Base-by-base conservation (phyloP, 1,140 invertebrate species). In the Paracyclopina nana region DNA sequence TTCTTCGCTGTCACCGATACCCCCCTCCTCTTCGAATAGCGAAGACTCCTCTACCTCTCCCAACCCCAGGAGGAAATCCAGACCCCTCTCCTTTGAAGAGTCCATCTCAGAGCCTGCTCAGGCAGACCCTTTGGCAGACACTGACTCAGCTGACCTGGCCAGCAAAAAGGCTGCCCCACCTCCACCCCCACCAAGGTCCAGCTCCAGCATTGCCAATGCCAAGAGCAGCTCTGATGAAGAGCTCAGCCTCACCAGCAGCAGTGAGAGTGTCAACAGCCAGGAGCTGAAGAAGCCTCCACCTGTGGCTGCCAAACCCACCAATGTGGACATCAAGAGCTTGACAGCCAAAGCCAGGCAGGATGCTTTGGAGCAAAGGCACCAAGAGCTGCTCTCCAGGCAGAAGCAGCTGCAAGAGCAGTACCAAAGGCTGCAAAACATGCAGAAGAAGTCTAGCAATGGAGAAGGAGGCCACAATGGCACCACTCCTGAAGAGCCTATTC, bases 371-470 rank as follows among this genome's bases (percentile, higher is more conserved):
- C 53, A 56, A 29, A 46, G 62, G 9, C 62, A 64, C 29, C 56
- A 63, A 42, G 61, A 64, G 50, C 45, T 64, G 12, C 46, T 64
- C 16, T 45, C 55, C 29, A 61, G 63, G 20, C 62, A 64, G 54
- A 58, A 57, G 40, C 60, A 60, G 46, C 54, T 64, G 4, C 62
- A 64, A 30, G 62, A 64, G 50, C 62, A 64, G 44, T 64, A 64
- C 48, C 58, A 60, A 14, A 48, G 62, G 25, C 50, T 64, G 11
- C 62, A 64, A 38, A 58, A 59, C 44, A 57, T 64, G 22, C 61
- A 61, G 53, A 52, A 54, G 30, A 54, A 48, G 34, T 38, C 34
- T 20, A 38, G 20, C 14, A 20, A 16, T 38, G 34, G 34, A 8
- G 20, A 38, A n/a, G 34, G 34, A n/a, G 2, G n/a, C n/a, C n/a